These are phyloP conservation scores for Myotis planiceps DNA, from an alignment of 2,797 vertebrate species.

Conservation along the genomic window DNA sequence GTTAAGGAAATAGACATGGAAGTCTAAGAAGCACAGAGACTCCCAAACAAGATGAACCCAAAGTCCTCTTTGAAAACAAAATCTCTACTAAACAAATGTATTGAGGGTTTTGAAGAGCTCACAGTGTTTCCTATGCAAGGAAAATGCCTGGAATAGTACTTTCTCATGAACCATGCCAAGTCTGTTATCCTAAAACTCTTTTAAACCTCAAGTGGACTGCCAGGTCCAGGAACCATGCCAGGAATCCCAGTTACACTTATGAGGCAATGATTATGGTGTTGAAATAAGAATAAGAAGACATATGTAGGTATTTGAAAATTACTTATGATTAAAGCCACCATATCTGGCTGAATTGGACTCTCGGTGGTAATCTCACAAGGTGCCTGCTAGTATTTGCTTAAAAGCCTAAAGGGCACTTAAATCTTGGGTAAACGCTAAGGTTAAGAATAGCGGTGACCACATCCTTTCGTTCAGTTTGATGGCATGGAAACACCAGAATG, in stretches of 20 bases:
- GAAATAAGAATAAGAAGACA: background rate
- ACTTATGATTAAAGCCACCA: background rate
- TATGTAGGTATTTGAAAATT: background rate
- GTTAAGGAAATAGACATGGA: background rate
- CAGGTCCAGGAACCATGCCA: background rate
- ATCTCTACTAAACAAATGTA: background rate
- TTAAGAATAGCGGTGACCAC: background rate
- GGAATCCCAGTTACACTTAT: background rate
- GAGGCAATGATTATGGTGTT: background rate
- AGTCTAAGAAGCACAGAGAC: background rate
- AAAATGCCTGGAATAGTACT: background rate
- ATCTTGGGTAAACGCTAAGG: background rate
- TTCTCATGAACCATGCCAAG: background rate
- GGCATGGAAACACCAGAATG: background rate
- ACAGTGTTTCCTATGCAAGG: background rate
- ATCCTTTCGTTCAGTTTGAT: background rate
- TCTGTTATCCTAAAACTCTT: slow-evolving; percentile 15
- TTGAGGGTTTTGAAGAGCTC: background rate
- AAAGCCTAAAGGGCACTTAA: background rate
- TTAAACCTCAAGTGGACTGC: background rate
- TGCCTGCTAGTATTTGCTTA: background rate
- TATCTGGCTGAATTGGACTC: background rate
- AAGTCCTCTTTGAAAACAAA: background rate
- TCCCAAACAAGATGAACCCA: background rate
- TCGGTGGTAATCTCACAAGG: background rate